A percentile compares a stretch with the other conserved stretches of the same genome.
Evolutionary conservation across 2,797 vertebrate genomes (phyloP).

Genomic region (Eospalax fontanierii): DNA sequence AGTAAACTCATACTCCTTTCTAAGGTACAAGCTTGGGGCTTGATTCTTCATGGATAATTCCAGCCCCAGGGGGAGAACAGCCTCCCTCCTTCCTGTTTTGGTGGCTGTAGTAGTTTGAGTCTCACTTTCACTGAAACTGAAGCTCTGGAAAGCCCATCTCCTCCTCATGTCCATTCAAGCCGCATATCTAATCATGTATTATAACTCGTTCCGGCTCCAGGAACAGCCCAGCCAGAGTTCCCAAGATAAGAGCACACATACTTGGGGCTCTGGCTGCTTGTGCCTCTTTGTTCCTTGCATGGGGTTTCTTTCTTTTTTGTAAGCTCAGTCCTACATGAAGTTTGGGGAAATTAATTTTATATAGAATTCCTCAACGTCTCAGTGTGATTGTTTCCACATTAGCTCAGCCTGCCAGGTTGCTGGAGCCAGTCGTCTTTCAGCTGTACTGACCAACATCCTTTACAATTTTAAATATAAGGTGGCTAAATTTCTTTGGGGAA

Average conservation of each 20-base stretch:
- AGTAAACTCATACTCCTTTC: not conserved
- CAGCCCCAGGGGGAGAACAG: not conserved
- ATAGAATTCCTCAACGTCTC: constrained; percentile 2
- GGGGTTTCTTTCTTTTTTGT: not conserved
- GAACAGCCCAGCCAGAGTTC: not conserved
- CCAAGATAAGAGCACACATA: not conserved
- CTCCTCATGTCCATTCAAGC: not conserved
- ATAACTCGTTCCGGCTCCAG: not conserved
- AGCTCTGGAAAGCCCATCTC: not conserved
- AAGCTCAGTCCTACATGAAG: not conserved
- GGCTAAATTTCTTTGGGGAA: constrained; percentile 37
- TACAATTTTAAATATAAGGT: constrained; percentile 53
- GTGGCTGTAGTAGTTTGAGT: not conserved
- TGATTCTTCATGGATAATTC: not conserved
- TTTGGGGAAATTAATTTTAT: not conserved
- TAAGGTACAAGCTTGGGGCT: not conserved
- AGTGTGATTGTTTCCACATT: not conserved
- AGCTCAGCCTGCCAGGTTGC: not conserved
- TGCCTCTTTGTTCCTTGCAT: not conserved
- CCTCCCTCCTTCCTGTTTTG: not conserved
- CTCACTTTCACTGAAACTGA: not conserved
- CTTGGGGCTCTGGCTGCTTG: not conserved
- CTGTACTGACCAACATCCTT: constrained; percentile 21
- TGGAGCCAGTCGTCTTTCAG: constrained; percentile 14
- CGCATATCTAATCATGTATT: not conserved